Conservation (phyloP, 2,113 vertebrate genomes). For the Aspiorhynchus laticeps region DNA sequence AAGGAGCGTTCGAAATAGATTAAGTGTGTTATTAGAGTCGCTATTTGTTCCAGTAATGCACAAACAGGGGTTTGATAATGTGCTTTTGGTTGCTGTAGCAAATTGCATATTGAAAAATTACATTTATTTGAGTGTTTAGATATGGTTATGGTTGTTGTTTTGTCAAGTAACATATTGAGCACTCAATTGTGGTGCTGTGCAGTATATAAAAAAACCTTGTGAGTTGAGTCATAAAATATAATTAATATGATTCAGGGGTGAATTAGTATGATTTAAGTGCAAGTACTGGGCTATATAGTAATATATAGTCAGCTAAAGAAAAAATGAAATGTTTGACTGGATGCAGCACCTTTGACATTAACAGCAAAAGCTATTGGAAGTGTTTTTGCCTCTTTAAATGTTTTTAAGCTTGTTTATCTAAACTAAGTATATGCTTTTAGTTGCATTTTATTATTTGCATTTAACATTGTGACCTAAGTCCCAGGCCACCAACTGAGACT, state of each 20-base stretch:
- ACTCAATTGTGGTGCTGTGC: neutral
- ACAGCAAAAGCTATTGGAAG: neutral
- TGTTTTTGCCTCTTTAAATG: neutral
- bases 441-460: neutral
- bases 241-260: neutral
- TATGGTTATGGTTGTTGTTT: neutral
- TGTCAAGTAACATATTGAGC: neutral
- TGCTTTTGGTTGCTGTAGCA: neutral
- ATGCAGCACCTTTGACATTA: too few relatives aligned
- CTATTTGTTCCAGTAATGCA: conserved; percentile 9
- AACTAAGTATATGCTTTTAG: neutral
- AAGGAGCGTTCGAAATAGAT: neutral
- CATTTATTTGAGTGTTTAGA: neutral
- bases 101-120: neutral
- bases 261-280: neutral
- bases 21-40: neutral
- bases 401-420: neutral
- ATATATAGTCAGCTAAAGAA: neutral
- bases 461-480: neutral
- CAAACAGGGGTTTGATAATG: neutral
- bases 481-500: neutral
- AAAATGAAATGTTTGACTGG: too few relatives aligned
- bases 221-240: neutral
- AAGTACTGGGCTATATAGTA: neutral
- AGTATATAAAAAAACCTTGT: neutral